Conservation (phyloP, 2,797 vertebrate genomes). For the Hippopotamyrus pictus region DNA sequence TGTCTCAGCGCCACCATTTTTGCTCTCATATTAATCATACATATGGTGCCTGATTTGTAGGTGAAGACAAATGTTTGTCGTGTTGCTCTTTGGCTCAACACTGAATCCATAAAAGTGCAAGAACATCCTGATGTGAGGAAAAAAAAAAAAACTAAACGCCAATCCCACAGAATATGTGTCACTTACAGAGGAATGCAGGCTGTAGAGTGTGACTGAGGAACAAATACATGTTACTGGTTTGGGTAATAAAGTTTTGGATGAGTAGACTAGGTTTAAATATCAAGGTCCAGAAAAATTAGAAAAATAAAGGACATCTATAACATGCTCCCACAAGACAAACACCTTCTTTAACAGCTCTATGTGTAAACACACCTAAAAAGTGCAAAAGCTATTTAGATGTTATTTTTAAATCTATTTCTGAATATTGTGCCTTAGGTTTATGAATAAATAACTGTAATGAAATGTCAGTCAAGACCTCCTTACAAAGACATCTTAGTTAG, state of each 20-base stretch:
- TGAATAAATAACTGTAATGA: neutral
- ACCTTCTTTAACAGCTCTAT: neutral
- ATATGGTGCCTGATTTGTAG: neutral
- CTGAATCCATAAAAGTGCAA: neutral
- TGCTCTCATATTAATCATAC: neutral
- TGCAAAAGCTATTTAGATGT: neutral
- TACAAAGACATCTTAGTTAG: neutral
- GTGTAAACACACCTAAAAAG: neutral
- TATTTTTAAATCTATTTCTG: neutral
- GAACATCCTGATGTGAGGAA: neutral
- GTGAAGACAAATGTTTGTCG: neutral
- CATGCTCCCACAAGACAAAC: neutral
- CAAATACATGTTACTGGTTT: neutral
- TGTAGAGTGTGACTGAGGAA: neutral
- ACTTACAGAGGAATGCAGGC: neutral
- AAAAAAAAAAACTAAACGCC: neutral
- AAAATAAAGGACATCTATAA: neutral
- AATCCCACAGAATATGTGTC: neutral
- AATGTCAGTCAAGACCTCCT: neutral
- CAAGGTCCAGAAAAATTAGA: neutral
- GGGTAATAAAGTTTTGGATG: neutral
- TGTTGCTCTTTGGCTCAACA: neutral
- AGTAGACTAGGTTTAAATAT: neutral
- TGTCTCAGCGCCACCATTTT: neutral
- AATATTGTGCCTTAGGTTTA: neutral